phyloP scores from a whole-genome alignment of 2,113 vertebrate species.

The Dasyornis broadbenti region DNA sequence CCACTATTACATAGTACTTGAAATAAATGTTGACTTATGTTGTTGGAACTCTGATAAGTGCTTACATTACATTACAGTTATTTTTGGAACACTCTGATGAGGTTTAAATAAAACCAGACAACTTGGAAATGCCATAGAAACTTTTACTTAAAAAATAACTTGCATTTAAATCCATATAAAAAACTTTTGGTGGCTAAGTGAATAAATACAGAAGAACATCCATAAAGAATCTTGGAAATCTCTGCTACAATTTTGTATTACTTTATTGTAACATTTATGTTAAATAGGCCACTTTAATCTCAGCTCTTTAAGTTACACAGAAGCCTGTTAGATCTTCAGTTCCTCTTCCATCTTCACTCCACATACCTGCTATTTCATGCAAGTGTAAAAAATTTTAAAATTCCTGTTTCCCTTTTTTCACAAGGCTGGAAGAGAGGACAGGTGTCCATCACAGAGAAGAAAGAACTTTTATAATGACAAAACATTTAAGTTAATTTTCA shows the following conservation, averaged over 20 bases:
- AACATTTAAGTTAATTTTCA: not conserved
- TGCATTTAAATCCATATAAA: not conserved
- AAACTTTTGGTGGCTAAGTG: not conserved
- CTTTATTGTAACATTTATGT: not conserved
- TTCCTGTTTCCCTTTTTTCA: not conserved
- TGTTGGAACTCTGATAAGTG: conserved; percentile 8
- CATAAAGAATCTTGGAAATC: not conserved
- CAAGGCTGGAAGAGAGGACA: not conserved
- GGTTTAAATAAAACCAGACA: conserved; percentile 6
- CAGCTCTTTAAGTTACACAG: not conserved
- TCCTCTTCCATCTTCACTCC: not conserved
- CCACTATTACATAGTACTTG: not conserved
- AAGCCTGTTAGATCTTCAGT: not conserved
- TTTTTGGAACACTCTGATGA: conserved; percentile 17
- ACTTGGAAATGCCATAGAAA: not conserved
- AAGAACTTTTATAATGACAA: not conserved
- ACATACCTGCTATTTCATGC: not conserved
- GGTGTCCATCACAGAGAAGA: not conserved
- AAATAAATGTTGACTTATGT: conserved; percentile 10
- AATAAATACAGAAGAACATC: not conserved
- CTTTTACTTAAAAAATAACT: not conserved
- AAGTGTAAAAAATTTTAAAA: not conserved
- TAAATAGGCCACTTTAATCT: not conserved
- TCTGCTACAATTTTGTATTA: not conserved
- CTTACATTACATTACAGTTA: conserved; percentile 25